Evolutionary conservation across 1,140 invertebrate species (phyloP), one percentile per base, ranked within the genome.

Genomic region (Eciton burchellii): DNA sequence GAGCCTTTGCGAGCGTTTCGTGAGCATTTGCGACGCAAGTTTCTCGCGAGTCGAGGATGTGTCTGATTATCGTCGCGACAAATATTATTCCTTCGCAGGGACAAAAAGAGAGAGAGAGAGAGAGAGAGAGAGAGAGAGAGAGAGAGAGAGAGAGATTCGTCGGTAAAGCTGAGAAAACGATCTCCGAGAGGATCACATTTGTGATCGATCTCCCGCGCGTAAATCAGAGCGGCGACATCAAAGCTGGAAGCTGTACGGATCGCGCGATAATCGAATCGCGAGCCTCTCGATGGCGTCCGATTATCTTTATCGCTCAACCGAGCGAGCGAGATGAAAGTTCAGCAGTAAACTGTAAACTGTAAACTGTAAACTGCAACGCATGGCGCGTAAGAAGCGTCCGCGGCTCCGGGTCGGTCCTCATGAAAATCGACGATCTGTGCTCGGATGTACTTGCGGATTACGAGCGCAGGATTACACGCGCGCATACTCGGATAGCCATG

Each of bases 371-470:
- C 14, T 24, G 19, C 19, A 56, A 47, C 35, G 63, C 60, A 21
- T 49, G 47, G 29, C 24, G 11, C 54, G n/a, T 56, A 77, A 57
- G 59, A 66, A 65, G 0, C 65, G 62, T 26, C 24, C 52, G n/a
- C 74, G 56, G 43, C 6, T 56, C 21, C 45, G 83, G 68, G 70
- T 81, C 83, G 77, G 76, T 65, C 73, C 59, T 89, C 90, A 90
- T 90, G 85, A 91, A 89, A 92, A 91, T 92, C 84, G 90, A 90
- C 88, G 81, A 63, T 63, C 59, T 84, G 84, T 84, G 82, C 87
- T 81, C 62, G 76, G n/a, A 54, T 63, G 65, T 76, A 77, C 89
- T 82, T 52, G 24, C 19, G 77, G 76, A 84, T 76, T 49, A 26
- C 49, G 41, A 54, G 21, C 2, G 35, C n/a, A n/a, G n/a, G n/a